Percentiles rank a stretch among this genome's conserved stretches.
phyloP scores from a whole-genome alignment of 2,113 vertebrate genomes.

The Podocnemis expansa region DNA sequence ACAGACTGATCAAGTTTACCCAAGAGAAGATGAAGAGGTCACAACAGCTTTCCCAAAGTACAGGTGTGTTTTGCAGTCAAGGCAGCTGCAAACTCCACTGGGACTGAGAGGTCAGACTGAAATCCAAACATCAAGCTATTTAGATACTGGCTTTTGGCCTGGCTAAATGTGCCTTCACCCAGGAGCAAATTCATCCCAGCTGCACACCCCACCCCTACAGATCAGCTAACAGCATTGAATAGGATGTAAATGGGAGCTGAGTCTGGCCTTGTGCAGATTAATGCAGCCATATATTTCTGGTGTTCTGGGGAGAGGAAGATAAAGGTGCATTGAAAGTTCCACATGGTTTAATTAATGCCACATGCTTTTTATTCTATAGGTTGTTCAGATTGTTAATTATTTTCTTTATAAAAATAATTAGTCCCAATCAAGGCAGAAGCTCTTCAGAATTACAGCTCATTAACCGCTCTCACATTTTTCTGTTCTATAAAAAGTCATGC shows the following conservation, averaged over 20 bases:
- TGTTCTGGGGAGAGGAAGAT: neutral
- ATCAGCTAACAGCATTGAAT: neutral
- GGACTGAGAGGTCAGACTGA: too few relatives aligned
- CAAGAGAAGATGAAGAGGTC: neutral
- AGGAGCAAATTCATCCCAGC: neutral
- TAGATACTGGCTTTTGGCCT: neutral
- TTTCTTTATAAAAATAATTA: constrained; percentile 82
- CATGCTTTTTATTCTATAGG: constrained; percentile 53
- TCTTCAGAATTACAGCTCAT: constrained; percentile 78
- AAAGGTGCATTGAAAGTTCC: constrained; percentile 36
- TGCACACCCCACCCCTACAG: neutral
- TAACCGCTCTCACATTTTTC: constrained; percentile 65
- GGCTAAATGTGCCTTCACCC: neutral
- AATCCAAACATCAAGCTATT: neutral
- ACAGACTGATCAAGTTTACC: neutral
- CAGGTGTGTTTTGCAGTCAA: neutral
- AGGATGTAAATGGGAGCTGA: rapidly evolving
- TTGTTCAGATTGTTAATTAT: constrained; percentile 72
- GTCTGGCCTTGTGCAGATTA: neutral
- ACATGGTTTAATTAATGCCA: constrained; percentile 55
- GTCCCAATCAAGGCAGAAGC: constrained; percentile 76
- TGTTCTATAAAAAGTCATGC: constrained; percentile 71
- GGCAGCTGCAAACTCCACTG: neutral
- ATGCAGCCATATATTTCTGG: rapidly evolving
- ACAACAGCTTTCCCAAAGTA: neutral